Conservation (phyloP, 2,113 vertebrate species). For the Megalops atlanticus region DNA sequence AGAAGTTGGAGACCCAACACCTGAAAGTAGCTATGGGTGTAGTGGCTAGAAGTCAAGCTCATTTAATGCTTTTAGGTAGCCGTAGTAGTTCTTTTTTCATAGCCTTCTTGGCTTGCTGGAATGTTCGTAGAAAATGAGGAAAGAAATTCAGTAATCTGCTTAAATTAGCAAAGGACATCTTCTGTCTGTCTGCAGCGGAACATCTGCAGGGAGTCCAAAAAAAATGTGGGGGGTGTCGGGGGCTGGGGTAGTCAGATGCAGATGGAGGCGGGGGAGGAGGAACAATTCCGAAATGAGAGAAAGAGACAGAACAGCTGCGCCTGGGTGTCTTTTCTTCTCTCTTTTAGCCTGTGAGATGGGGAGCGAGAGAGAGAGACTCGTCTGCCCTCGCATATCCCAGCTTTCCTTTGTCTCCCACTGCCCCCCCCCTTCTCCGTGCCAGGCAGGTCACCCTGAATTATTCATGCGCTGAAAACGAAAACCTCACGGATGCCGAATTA, state of each 20-base stretch:
- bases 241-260: background rate
- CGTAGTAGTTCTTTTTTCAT: background rate
- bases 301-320: slow-evolving; percentile 18
- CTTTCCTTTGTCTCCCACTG: slow-evolving; percentile 36
- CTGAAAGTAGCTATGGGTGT: too few relatives aligned
- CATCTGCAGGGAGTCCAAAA: slow-evolving; percentile 19
- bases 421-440: slow-evolving; percentile 50
- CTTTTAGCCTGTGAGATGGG: background rate
- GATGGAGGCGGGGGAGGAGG: slow-evolving; percentile 13
- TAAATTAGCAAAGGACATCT: background rate
- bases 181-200: slow-evolving; percentile 8
- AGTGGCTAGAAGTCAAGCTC: too few relatives aligned
- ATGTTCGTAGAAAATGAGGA: background rate
- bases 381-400: slow-evolving; percentile 55
- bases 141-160: background rate
- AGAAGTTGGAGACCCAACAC: too few relatives aligned
- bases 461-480: slow-evolving; percentile 72
- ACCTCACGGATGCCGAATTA: slow-evolving; percentile 73
- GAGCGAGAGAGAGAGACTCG: slow-evolving; percentile 43
- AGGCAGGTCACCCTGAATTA: slow-evolving; percentile 75
- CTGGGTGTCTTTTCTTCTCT: slow-evolving; percentile 6
- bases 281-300: background rate
- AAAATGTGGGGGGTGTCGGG: background rate
- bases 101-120: background rate
- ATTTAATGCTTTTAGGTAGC: too few relatives aligned